Conservation (phyloP, 1,140 invertebrate genomes). For the Brachionus sp. region DNA sequence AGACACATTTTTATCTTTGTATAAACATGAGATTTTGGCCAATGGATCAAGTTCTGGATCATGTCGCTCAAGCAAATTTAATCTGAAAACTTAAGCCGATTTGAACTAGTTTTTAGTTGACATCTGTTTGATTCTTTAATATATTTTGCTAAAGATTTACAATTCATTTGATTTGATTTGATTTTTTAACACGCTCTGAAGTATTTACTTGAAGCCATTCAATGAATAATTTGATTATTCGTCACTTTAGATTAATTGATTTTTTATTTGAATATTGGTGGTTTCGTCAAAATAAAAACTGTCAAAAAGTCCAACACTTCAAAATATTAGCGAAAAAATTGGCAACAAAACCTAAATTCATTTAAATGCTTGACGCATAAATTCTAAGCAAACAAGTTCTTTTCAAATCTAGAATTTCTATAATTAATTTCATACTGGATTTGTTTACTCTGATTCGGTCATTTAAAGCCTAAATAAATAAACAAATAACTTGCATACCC, state of each 20-base stretch:
- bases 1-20: background rate
- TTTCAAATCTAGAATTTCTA: too few relatives aligned
- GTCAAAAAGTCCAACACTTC: background rate
- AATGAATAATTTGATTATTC: background rate
- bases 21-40: background rate
- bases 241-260: background rate
- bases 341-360: too few relatives aligned
- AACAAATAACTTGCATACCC: too few relatives aligned
- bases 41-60: background rate
- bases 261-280: background rate
- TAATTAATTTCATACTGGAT: too few relatives aligned
- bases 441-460: too few relatives aligned
- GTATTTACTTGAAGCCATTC: background rate
- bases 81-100: background rate
- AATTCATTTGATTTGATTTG: background rate
- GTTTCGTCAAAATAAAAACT: background rate
- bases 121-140: background rate
- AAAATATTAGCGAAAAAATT: background rate
- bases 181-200: background rate
- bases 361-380: too few relatives aligned
- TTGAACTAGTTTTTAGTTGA: background rate
- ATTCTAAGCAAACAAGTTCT: too few relatives aligned
- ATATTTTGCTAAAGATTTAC: background rate
- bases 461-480: too few relatives aligned
- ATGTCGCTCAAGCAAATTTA: background rate